Base-by-base conservation (phyloP, 2,888 invertebrate genomes). In the Diabrotica balteata region DNA sequence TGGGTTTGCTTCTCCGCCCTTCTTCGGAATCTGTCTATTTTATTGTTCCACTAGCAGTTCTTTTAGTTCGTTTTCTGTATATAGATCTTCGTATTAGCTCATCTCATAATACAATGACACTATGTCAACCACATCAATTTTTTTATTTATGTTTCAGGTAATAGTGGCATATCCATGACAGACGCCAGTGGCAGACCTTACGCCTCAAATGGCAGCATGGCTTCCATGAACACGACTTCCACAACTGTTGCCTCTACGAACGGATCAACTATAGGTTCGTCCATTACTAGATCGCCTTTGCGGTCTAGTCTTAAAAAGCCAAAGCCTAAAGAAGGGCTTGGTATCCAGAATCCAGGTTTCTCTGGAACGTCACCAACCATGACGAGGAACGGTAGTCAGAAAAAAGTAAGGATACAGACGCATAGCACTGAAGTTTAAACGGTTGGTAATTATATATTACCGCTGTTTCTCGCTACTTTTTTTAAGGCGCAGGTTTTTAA, bases 321-420 rank as follows among this genome's bases (percentile, higher is more conserved):
- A 0, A 84, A 85, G 60, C 84, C 86, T 75, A 86, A 87, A 70
- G 76, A 76, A n/a, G 89, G 90, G 17, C 84, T 94, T 67, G 95
- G 95, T 8, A 95, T 95, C 69, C 94, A 93, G 77, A 95, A 95
- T 86, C 95, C 94, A 0, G 92, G 92, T 49, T 93, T 91, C 77
- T 92, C 93, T 0, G 92, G 93, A 2, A 91, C 92, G 74, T 95
- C 94, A 11, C 95, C 95, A 0, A 91, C 94, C 0, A 87, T 95
- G 68, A 90, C 92, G 59, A 87, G 95, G 64, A 94, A 94, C 77
- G 94, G 94, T 0, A 95, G 94, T 79, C 91, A 94, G 80, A 95
- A 95, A 83, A 95, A 95, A 86, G 95, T 95, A 68, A 88, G 95
- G 71, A 95, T 96, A 83, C 94, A 95, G 82, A 95, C 95, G 49